Conservation (phyloP, 1,140 invertebrate genomes). For the Cherax quadricarinatus region DNA sequence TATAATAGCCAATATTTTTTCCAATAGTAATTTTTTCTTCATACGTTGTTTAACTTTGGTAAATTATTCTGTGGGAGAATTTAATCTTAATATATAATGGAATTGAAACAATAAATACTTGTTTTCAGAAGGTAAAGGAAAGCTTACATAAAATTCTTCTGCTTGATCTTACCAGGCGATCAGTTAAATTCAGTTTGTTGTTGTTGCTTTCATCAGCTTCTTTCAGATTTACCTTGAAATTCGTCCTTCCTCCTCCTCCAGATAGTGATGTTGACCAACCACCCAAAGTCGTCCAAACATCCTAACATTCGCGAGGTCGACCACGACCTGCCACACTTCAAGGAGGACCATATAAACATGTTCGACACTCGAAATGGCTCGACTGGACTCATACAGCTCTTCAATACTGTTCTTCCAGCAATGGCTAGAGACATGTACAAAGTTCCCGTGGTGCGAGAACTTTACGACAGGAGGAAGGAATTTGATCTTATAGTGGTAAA, state of each 20-base stretch:
- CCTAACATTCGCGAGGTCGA: constrained; percentile 41
- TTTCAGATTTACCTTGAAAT: too few relatives aligned
- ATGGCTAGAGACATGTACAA: constrained; percentile 54
- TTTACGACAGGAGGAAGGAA: constrained; percentile 58
- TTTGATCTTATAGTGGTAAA: constrained; percentile 55
- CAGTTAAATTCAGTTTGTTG: neutral
- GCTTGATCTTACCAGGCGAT: neutral
- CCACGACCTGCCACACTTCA: constrained; percentile 32
- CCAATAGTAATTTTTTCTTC: neutral
- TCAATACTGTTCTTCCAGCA: neutral
- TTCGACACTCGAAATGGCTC: constrained; percentile 22
- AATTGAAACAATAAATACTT: neutral
- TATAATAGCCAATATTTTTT: neutral
- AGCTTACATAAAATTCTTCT: neutral
- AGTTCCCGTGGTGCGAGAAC: constrained; percentile 49
- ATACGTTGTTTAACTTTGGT: neutral
- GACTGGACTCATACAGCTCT: neutral
- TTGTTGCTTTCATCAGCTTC: neutral
- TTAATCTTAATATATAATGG: neutral
- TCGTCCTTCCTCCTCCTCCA: neutral
- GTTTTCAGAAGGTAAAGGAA: neutral
- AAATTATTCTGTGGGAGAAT: neutral
- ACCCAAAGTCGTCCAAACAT: constrained; percentile 24
- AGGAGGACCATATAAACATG: constrained; percentile 4
- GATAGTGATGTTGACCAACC: constrained; percentile 52